phyloP scores from a whole-genome alignment of 2,888 invertebrate species.

The Ornithoptera priamus region DNA sequence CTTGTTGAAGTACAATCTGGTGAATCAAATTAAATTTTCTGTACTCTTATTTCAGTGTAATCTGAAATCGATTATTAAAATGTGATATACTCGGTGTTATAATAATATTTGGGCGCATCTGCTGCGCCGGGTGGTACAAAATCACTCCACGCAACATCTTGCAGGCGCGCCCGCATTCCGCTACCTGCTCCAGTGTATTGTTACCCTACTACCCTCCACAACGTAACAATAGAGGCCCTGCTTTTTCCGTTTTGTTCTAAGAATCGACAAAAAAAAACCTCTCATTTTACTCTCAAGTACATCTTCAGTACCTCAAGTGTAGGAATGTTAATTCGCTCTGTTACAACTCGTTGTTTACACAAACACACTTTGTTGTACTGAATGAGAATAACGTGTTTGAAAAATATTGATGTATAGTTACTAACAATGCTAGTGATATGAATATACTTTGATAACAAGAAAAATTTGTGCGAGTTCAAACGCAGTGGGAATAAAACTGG shows the following conservation, averaged over 20 bases:
- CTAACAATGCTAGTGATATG: no score
- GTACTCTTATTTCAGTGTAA: no score
- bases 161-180: conserved; percentile 60
- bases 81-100: conserved; percentile 28
- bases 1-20: no score
- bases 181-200: conserved; percentile 69
- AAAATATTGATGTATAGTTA: no score
- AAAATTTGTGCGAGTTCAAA: no score
- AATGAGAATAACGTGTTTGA: no score
- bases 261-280: conserved; percentile 52
- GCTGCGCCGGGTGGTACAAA: conserved; percentile 54
- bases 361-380: background rate
- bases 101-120: conserved; percentile 49
- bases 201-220: conserved; percentile 47
- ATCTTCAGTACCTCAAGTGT: conserved; percentile 51
- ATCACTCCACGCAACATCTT: conserved; percentile 51
- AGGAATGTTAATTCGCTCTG: conserved; percentile 43
- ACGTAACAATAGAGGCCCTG: conserved; percentile 56
- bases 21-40: no score
- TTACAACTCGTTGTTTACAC: conserved; percentile 8
- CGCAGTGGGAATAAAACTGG: no score
- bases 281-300: conserved; percentile 50
- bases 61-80: no score
- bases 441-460: no score
- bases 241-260: conserved; percentile 64